Base-by-base conservation (phyloP, 92 coral and sea anemone genomes). In the Parazoanthus darwini region DNA sequence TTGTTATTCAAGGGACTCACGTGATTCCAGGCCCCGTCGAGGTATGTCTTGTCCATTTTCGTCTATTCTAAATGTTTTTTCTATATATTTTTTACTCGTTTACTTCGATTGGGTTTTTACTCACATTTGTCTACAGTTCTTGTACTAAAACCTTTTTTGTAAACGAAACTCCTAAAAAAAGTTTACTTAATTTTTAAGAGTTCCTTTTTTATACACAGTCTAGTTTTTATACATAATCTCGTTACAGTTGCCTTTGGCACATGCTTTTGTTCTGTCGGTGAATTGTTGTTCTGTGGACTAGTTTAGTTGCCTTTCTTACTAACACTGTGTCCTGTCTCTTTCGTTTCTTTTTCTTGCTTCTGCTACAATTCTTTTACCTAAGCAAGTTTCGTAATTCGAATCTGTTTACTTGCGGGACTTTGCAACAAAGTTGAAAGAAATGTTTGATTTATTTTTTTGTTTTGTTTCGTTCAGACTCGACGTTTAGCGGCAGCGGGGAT, bases 401-500 rank as follows among this genome's bases (percentile, higher is more conserved):
- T 14, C 39, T 11, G 22, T 74, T 74, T 33, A 36, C 36, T 35
- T 73, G 37, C 18, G 2, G 59, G 13, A 13, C 14, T 54, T 13
- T 4, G 14, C 20, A 15, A 13, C 20, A 14, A 54, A 54, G 59
- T 54, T 54, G 59, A 11, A 54, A 54, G 18, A 54, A 54, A 54
- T 29, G 26, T n/a, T n/a, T 70, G 26, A 22, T 65, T 48, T 80
- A 14, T 81, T 66, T 18, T 18, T 48, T 51, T 48, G 9, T 50
- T 77, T 81, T 54, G 54, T 67, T 66, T 35, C 13, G 66, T 43
- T 25, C 37, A 82, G 86, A 82, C 58, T 82, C 86, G 8, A 82
- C 86, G 23, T 66, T 82, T 20, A 82, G 86, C 56, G 86, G 86
- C 59, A 82, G 86, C 68, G 86, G 86, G 10, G 86, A 82, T 35